phyloP scores from a whole-genome alignment of 1,140 invertebrate genomes.

The Centruroides sculpturatus region DNA sequence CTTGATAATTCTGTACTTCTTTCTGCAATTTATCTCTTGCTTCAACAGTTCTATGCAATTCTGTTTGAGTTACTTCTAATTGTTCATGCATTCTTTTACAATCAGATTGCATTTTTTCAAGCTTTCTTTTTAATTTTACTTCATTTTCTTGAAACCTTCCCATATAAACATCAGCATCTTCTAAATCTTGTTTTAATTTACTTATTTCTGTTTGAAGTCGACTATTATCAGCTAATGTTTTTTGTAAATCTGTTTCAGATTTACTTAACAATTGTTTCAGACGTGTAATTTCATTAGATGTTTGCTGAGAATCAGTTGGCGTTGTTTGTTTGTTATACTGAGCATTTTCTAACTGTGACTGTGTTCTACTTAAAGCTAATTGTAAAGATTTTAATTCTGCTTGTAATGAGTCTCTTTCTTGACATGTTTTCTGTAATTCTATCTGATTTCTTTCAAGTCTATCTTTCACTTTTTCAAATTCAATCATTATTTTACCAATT shows the following conservation, averaged over 20 bases:
- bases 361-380: neutral
- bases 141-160: neutral
- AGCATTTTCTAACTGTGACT: neutral
- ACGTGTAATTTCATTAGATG: slow-evolving; percentile 12
- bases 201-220: slow-evolving; percentile 49
- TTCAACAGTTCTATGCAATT: slow-evolving; percentile 30
- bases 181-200: slow-evolving; percentile 65
- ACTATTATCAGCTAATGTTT: slow-evolving; percentile 21
- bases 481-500: slow-evolving; percentile 62
- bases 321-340: neutral
- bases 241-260: slow-evolving; percentile 21
- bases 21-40: slow-evolving; percentile 20
- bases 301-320: neutral
- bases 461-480: slow-evolving; percentile 70
- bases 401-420: slow-evolving; percentile 36
- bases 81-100: slow-evolving; percentile 59
- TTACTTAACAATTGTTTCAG: slow-evolving; percentile 21
- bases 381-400: slow-evolving; percentile 19
- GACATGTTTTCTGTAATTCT: slow-evolving; percentile 49
- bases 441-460: slow-evolving; percentile 63
- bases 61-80: slow-evolving; percentile 47
- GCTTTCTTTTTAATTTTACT: slow-evolving; percentile 6
- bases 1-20: slow-evolving; percentile 17
- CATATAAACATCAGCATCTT: slow-evolving; percentile 20
- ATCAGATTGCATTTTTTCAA: slow-evolving; percentile 63